A percentile compares a stretch with the other conserved stretches of the same genome.
Conservation (phyloP, 1,140 invertebrate genomes). For the Lysiphlebus fabarum region DNA sequence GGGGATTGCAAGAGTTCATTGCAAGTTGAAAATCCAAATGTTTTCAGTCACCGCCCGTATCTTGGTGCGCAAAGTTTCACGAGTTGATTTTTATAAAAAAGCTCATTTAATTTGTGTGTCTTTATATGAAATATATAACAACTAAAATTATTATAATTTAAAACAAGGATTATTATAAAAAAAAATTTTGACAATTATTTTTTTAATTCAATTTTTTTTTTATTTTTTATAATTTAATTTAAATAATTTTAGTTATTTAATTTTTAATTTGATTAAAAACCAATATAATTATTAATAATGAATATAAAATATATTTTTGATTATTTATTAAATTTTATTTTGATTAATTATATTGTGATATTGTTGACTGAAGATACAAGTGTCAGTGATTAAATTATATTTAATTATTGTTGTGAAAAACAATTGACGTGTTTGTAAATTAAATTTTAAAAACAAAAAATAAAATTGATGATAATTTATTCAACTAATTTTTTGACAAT, state of each 20-base stretch:
- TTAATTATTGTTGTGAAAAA: no score
- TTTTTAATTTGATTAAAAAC: not conserved
- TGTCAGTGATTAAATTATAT: no score
- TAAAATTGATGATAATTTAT: no score
- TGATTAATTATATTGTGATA: not conserved
- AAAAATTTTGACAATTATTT: not conserved
- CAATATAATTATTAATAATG: not conserved
- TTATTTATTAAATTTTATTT: not conserved
- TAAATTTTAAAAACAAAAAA: no score
- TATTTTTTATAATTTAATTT: slow-evolving; percentile 2
- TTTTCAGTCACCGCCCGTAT: slow-evolving; percentile 53
- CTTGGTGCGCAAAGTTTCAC: slow-evolving; percentile 48
- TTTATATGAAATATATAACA: no score
- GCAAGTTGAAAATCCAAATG: slow-evolving; percentile 34
- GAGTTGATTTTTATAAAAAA: slow-evolving; percentile 28
- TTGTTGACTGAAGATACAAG: no score
- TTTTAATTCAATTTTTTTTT: not conserved
- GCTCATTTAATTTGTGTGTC: slow-evolving; percentile 3
- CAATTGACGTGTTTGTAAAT: no score
- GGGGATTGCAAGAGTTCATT: slow-evolving; percentile 8
- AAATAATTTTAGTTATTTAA: not conserved
- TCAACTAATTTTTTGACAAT: no score
- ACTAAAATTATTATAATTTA: not conserved
- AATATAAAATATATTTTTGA: not conserved
- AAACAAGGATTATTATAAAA: not conserved